phyloP scores from a whole-genome alignment of 2,797 vertebrate genomes.

The Chelonia mydas region DNA sequence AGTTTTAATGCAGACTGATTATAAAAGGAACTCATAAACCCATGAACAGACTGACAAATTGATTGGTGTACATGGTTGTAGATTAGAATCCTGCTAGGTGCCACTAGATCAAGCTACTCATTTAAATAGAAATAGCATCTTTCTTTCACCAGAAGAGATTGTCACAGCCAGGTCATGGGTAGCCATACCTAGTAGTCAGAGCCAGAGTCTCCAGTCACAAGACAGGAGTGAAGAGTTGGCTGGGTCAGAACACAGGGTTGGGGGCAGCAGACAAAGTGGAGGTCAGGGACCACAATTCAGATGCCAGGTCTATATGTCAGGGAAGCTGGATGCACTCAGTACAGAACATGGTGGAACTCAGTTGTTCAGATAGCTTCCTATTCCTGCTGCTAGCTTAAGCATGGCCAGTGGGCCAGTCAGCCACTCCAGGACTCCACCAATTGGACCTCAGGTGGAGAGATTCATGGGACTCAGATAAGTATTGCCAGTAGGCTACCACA shows the following conservation, averaged over 20 bases:
- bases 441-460: neutral
- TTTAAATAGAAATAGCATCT: neutral
- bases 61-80: neutral
- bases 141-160: neutral
- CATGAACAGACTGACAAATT: neutral
- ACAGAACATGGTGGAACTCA: neutral
- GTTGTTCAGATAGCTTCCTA: neutral
- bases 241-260: neutral
- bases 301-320: neutral
- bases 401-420: neutral
- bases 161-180: neutral
- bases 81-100: neutral
- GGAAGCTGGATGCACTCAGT: neutral
- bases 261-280: neutral
- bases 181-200: neutral
- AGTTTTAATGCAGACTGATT: neutral
- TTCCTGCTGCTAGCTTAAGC: neutral
- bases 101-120: neutral
- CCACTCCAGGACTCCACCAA: neutral
- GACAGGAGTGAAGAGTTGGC: neutral
- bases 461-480: neutral
- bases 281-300: neutral
- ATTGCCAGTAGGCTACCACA: neutral
- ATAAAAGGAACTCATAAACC: neutral
- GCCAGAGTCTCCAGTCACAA: neutral